These are phyloP conservation scores for Apotomis turbidana DNA, from an alignment of 2,888 invertebrate genomes.

Conservation along the genomic window DNA sequence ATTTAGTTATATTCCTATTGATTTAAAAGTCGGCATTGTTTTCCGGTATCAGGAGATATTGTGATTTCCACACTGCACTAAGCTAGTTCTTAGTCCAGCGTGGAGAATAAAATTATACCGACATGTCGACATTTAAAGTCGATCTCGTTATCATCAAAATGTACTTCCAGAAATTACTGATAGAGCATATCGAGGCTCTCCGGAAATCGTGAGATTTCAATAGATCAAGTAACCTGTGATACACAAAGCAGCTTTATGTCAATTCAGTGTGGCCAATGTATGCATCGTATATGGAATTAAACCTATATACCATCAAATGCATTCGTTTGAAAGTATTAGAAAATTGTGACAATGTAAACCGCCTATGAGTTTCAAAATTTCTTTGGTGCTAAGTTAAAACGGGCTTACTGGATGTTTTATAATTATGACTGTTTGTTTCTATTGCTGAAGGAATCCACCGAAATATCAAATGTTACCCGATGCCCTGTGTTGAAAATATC, in stretches of 20 bases:
- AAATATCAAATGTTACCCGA: constrained; percentile 18
- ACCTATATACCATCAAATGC: constrained; percentile 2
- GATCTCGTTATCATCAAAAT: constrained; percentile 22
- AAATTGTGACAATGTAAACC: constrained; percentile 20
- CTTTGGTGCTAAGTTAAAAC: constrained; percentile 54
- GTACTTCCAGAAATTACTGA: neutral
- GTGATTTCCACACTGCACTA: constrained; percentile 60
- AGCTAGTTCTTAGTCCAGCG: constrained; percentile 59
- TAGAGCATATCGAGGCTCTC: constrained; percentile 38
- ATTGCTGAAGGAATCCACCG: constrained; percentile 1
- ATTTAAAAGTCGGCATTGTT: constrained; percentile 22
- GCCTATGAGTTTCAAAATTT: constrained; percentile 42
- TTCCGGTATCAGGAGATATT: constrained; percentile 34
- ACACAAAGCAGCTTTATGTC: constrained; percentile 48
- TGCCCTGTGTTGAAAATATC: constrained; percentile 76
- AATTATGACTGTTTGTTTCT: neutral
- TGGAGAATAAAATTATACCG: constrained; percentile 48
- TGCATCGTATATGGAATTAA: constrained; percentile 19
- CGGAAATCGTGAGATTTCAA: constrained; percentile 17
- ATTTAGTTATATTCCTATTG: neutral
- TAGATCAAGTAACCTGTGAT: constrained; percentile 51
- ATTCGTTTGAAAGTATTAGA: constrained; percentile 15
- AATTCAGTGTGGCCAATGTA: constrained; percentile 40
- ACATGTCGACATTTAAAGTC: constrained; percentile 14
- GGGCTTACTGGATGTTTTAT: constrained; percentile 36